These are phyloP conservation scores for Bos taurus DNA, from an alignment of 2,113 vertebrate species.

Conservation along the genomic window ARS-UCD2.0 NC_037334.1:45580501-45581000, in stretches of 20 bases:
- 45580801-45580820: neutral
- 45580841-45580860: conserved; percentile 28
- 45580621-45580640: neutral
- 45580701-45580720: neutral
- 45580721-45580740: accelerated
- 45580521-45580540: neutral
- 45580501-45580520: neutral
- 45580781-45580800: neutral
- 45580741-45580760: neutral
- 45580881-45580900: conserved; percentile 63
- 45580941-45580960: conserved; percentile 36
- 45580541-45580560: accelerated
- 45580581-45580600: neutral
- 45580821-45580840: accelerated
- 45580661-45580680: neutral
- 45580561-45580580: accelerated
- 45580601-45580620: neutral
- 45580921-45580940: conserved; percentile 71
- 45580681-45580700: neutral
- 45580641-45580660: accelerated
- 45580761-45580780: neutral
- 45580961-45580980: conserved; percentile 54
- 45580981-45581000: conserved; percentile 29
- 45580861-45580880: conserved; percentile 54
- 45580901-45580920: conserved; percentile 43